Base-by-base conservation (phyloP, 2,888 invertebrate species). In the Scaptomyza parva region DNA sequence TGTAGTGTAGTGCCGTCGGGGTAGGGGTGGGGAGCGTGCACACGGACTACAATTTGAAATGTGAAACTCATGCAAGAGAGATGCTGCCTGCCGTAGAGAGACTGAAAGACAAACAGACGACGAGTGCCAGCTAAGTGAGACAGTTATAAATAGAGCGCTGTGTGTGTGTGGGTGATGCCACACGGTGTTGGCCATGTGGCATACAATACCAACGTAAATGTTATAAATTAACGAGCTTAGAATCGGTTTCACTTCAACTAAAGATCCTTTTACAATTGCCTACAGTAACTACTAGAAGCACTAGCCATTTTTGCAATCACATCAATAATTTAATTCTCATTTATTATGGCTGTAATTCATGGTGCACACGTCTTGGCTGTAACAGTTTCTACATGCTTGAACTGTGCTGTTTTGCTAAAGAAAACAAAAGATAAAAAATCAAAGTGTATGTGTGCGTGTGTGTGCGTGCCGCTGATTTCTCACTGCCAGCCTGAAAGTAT, bases 1-100 rank as follows among this genome's bases (percentile, higher is more conserved):
- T 41, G 20, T 37, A 20, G 22, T 17, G 22, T 17, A 5, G 41
- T 39, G 43, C 22, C 22, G 28, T 24, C 35, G 5, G 18, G 30
- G 17, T 12, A 8, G 14, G 7, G 37, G 35, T 3, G 26, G 24
- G 22, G n/a, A 28, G 4, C 35, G 9, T 37, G 30, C 3, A 7
- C 26, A 14, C 14, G 22, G 11, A 12, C 22, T 33, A 47, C 52
- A 66, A 71, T 70, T 78, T 72, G 77, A 86, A 84, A 84, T 88
- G 86, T 88, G 81, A 84, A 70, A 86, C 77, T 88, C 86, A 88
- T 87, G 86, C 82, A 78, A 70, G 76, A 37, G n/a, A n/a, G n/a
- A n/a, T n/a, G n/a, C n/a, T 71, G 70, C 44, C 70, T n/a, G n/a
- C n/a, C n/a, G n/a, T n/a, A 48, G 3, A 7, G 7, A 14, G 20